Percentiles rank a stretch among this genome's conserved stretches.
Conservation (phyloP, 2,113 vertebrate species). For the Eptesicus fuscus region DNA sequence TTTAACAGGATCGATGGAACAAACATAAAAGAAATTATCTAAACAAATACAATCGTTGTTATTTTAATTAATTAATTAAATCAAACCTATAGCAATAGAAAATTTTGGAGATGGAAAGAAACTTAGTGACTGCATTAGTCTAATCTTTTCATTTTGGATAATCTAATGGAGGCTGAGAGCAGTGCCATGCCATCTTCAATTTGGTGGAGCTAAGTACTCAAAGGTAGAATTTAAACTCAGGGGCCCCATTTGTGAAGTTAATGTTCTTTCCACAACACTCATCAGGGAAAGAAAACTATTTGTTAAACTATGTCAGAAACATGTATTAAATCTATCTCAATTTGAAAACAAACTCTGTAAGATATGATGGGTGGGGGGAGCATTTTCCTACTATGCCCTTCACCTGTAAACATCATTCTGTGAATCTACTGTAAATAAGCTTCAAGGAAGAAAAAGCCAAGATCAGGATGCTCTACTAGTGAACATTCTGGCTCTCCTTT, state of each 20-base stretch:
- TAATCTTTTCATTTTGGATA: background rate
- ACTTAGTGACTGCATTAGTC: background rate
- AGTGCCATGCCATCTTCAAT: fast-evolving
- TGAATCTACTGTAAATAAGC: background rate
- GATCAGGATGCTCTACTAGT: background rate
- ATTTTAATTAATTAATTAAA: background rate
- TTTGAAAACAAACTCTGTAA: background rate
- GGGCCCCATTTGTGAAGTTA: background rate
- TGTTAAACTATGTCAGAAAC: background rate
- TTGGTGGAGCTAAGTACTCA: background rate
- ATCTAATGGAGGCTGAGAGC: background rate
- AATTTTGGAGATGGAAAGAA: background rate
- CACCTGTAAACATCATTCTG: background rate
- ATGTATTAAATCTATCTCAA: background rate
- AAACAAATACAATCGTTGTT: background rate
- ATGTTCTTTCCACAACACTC: background rate
- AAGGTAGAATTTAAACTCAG: background rate
- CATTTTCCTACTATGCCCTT: background rate
- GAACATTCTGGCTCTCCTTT: background rate
- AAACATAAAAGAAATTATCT: background rate
- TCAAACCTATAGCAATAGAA: background rate
- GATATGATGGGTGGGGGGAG: background rate
- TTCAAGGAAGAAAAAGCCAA: background rate
- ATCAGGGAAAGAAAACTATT: background rate
- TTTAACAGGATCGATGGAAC: background rate